Base-by-base conservation (phyloP, 2,888 invertebrate genomes). In the Acleris cristana region DNA sequence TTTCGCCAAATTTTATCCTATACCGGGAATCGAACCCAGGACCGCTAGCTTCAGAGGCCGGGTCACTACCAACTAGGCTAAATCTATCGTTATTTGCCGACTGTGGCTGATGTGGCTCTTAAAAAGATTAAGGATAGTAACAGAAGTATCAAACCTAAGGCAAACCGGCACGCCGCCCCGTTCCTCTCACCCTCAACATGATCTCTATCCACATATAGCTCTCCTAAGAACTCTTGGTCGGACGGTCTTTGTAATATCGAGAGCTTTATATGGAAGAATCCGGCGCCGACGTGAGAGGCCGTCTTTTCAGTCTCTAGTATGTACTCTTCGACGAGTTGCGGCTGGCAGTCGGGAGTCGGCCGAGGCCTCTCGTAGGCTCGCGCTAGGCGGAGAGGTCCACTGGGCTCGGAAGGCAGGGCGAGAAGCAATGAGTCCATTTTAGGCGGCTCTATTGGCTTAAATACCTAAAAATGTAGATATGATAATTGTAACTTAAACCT, bases 201-300 rank as follows among this genome's bases (percentile, higher is more conserved):
- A 84, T 98, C 98, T 76, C 96, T 94, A 86, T 98, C 98, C 64
- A 98, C 96, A 87, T 98, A 98, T 62, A 98, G 93, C 87, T 98
- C 97, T 30, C 98, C 98, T 71, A 98, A 93, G 89, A 96, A 98
- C 89, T 97, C 97, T 71, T 96, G 97, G 88, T 97, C 97, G 65
- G 96, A 96, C 77, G 97, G 96, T 86, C 98, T 94, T 88, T 98
- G 97, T 72, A 96, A 93, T 85, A 98, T 97, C 66, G 97, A 96
- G 74, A 98, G 93, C 84, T 97, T 97, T 80, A 98, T 98, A 85
- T 96, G 95, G 89, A 97, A 96, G 75, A 96, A 95, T 70, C 95
- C 94, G 1, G 93, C 83, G 7, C 93, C 84, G 69, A 93, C 93
- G 76, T 94, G 94, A 10, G 95, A 94, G 77, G 95, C 89, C 0